Evolutionary conservation across 2,888 invertebrate genomes (phyloP), one percentile per base, ranked within the genome.

Genomic region (Volucella zonaria): DNA sequence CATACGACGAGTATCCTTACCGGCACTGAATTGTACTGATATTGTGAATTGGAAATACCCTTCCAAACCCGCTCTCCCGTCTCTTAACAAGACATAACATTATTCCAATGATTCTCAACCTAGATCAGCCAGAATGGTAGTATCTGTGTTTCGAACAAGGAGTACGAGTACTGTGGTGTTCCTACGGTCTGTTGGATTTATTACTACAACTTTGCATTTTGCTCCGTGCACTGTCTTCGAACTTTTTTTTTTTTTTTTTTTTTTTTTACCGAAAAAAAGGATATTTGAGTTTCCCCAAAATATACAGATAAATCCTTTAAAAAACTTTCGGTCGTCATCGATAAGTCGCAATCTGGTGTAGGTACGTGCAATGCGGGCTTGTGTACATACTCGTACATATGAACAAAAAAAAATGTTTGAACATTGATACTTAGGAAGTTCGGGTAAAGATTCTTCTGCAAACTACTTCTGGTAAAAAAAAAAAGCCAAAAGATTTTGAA

Each of bases 201-300:
- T 77, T 77, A 77, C 70, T 62, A 61, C 62, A 70, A 70, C 70
- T 64, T 31, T 78, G 54, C 54, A 58, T 40, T 31, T 66, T 66
- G 56, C 56, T 56, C 2, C 62, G 61, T 62, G 56, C 64, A 64
- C 38, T 45, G 56, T 31, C 31, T 31, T 31, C 6, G 0, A 31
- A 64, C 54, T 71, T 61, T 23, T 52, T 61, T 18, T 18, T 18
- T 18, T 18, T 11, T 11, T 18, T 18, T 18, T 18, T 18, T 1
- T 18, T 18, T 23, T 23, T 23, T 2, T 3, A 2, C 18, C 18
- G 18, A 23, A 23, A 23, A 23, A 23, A 23, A 18, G 56, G 15
- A 45, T 68, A 45, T 56, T 31, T 31, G 54, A 45, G 15, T 70
- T 47, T 49, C 12, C 58, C 9, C 38, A 58, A 58, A 74, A 51